Base-by-base conservation (phyloP, 2,888 invertebrate genomes). In the Dermolepida albohirtum region DNA sequence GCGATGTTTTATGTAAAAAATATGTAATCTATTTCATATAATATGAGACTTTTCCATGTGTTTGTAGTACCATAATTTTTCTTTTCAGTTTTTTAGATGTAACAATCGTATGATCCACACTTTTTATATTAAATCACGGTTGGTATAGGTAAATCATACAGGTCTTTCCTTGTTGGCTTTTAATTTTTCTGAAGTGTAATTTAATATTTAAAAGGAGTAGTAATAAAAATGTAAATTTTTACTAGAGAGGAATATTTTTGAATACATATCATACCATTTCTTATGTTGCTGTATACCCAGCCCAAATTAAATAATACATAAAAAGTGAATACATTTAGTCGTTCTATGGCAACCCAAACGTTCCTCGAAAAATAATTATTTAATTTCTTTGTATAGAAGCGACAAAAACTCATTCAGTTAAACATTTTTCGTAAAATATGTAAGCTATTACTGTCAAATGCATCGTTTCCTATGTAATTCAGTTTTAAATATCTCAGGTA, bases 401-500 rank as follows among this genome's bases (percentile, higher is more conserved):
- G 44, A 44, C 64, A 54, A 16, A 27, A 52, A 64, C 41, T 41
- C 54, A 11, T 66, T 50, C 49, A 66, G 47, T 22, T 57, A 59
- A 57, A 11, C 57, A 43, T 49, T 66, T 40, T 39, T 41, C 50
- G 14, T 49, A 49, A 66, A 57, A 66, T 50, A 57, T 66, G 41
- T 50, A 51, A 40, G 43, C 59, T 14, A 59, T 66, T 66, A 66
- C 39, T 40, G 66, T 66, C 66, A 47, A 12, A 47, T n/a, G 16
- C 10, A 49, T 16, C 29, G 59, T 62, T 62, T 62, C 47, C 14
- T 62, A 62, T 47, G 34, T 29, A 40, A 43, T 7, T 39, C 29
- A 49, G 34, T 62, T 62, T 62, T 47, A 44, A 29, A 34, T 62
- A 29, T 59, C 49, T 62, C 47, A 49, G 52, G 44, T 43, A 54